Evolutionary conservation across 2,888 invertebrate species (phyloP), one percentile per base, ranked within the genome.

Genomic region (Pinctada fucata): DNA sequence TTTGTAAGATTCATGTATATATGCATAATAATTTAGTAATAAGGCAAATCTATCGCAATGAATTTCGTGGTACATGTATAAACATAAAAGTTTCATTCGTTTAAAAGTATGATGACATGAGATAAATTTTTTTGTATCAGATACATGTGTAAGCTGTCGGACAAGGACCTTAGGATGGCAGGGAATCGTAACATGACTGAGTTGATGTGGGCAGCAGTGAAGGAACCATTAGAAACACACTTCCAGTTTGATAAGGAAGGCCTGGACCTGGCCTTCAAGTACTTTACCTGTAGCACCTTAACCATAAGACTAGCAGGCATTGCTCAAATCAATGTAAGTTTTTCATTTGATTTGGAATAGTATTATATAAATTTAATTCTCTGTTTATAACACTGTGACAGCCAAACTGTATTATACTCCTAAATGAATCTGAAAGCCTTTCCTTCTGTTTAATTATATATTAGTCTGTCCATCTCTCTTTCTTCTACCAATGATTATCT

Each of bases 171-270:
- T 72, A 95, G 97, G 84, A 95, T 96, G 76, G 96, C 96, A 49
- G 96, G 96, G 64, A 97, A 97, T 63, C 96, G 97, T 87, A 96
- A 97, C 87, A 97, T 98, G 97, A 97, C 97, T 89, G 97, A 98
- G 94, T 97, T 97, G 91, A 97, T 98, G 95, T 98, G 98, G 97
- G 96, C 96, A 83, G 96, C 97, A 8, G 96, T 97, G 67, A 97
- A 97, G 90, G 97, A 98, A 93, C 97, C 97, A 0, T 79, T 91
- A 64, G 91, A 91, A 58, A 87, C 90, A 0, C 88, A 90, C 70
- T 87, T 90, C 80, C 95, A 95, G n/a, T 97, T 97, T 90, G 97
- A 97, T 89, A 94, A 95, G 1, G 97, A 98, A 91, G 98, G 97
- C 0, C 93, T 98, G 64, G 96, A 97, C 79, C 93, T 98, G 83